Conservation (phyloP, 2,797 vertebrate genomes). For the Valencia hispanica region DNA sequence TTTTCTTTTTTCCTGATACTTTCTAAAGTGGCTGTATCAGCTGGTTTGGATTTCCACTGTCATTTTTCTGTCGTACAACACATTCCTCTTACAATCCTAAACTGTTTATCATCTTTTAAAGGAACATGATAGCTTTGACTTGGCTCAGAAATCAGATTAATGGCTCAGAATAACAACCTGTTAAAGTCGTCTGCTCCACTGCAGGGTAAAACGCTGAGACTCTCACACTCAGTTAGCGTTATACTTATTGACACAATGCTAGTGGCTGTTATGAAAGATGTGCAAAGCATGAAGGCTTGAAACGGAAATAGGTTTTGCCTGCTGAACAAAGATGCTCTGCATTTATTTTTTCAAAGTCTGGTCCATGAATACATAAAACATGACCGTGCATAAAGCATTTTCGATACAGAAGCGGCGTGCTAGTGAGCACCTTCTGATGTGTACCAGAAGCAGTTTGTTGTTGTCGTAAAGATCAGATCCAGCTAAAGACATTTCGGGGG, state of each 20-base stretch:
- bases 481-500: neutral
- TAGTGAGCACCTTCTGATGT: slow-evolving; percentile 7
- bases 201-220: neutral
- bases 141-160: neutral
- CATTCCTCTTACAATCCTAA: neutral
- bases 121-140: slow-evolving; percentile 3
- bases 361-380: slow-evolving; percentile 42
- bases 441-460: neutral
- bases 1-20: slow-evolving; percentile 22
- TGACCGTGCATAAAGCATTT: slow-evolving; percentile 42
- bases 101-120: slow-evolving; percentile 7
- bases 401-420: slow-evolving; percentile 9
- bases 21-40: slow-evolving; percentile 4
- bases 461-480: neutral
- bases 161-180: neutral
- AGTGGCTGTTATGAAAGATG: slow-evolving; percentile 20
- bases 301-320: slow-evolving; percentile 41
- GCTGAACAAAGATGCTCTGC: slow-evolving; percentile 21
- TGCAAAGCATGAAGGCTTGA: slow-evolving; percentile 38
- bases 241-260: slow-evolving; percentile 25
- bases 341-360: slow-evolving; percentile 46
- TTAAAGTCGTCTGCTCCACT: neutral
- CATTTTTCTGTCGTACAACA: neutral
- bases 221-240: slow-evolving; percentile 2
- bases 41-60: neutral